Base-by-base conservation (phyloP, 2,888 invertebrate species). In the Geophilus truncorum region DNA sequence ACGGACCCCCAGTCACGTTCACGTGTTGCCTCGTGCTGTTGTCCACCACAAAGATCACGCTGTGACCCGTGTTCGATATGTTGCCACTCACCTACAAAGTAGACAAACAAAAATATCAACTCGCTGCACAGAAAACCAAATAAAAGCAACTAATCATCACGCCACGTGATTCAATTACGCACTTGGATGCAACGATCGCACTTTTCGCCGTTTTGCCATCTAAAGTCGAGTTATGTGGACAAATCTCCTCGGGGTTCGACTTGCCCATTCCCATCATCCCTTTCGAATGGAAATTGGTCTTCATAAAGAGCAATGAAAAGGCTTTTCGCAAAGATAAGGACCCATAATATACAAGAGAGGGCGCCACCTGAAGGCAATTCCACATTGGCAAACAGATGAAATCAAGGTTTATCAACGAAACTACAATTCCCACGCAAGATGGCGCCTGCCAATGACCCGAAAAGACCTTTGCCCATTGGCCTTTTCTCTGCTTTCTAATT, bases 1-100 rank as follows among this genome's bases (percentile, higher is more conserved):
- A 90, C 0, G 98, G 98, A 0, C 98, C 98, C 6, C 96, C 97
- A 77, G 95, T 94, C 86, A 99, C 96, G 89, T 97, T 97, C 82
- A 98, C 94, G 85, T 81, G 81, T 36, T 82, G 77, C 32, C 78
- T 75, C 34, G 81, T 82, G 25, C 34, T 40, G 40, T 94, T 94
- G 87, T 96, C 95, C 82, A 96, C 93, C 79, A 94, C 91, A 89
- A 97, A 95, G 84, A 96, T 94, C 83, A 98, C 90, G 81, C 96
- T 95, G 87, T 97, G 97, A 0, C 97, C 98, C 12, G 96, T 96
- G 89, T 98, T 98, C 87, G 94, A 92, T 80, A 98, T 90, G 80
- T 92, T 91, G 0, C 97, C 97, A 79, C 84, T 85, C 34, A 88
- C 85, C 88, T 88, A 84, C 30, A 83, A 83, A 77, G 34, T 34